A percentile compares a stretch with the other conserved stretches of the same genome.
Conservation (phyloP, 1,140 invertebrate species). For the Macrobrachium rosenbergii region DNA sequence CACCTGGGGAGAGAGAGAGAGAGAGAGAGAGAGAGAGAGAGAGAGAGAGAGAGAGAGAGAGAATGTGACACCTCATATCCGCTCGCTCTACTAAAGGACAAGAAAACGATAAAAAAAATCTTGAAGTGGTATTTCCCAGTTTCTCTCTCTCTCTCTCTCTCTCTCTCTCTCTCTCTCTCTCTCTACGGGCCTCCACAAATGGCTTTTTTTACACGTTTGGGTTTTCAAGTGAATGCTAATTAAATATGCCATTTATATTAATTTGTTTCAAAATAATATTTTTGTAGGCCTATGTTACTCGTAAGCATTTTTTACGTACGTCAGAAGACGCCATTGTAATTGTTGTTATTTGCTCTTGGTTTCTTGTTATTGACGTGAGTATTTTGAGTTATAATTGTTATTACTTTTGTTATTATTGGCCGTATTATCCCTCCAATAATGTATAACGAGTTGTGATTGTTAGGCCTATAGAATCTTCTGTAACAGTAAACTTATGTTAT, state of each 20-base stretch:
- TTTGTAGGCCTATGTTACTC: not conserved
- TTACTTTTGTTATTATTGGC: too few species aligned
- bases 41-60: slow-evolving; percentile 9
- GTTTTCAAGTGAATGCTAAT: not conserved
- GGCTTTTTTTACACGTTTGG: not conserved
- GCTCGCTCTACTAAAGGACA: not conserved
- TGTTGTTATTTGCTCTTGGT: not conserved
- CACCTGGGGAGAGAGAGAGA: not conserved
- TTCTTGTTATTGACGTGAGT: not conserved
- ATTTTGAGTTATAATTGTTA: not conserved
- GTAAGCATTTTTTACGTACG: not conserved
- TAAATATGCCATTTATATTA: not conserved
- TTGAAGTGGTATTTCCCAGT: not conserved
- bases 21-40: slow-evolving; percentile 10
- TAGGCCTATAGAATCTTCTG: too few species aligned
- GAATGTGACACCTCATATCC: not conserved
- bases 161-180: slow-evolving; percentile 44
- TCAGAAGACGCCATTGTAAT: too few species aligned
- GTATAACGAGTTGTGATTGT: too few species aligned
- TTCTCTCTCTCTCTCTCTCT: slow-evolving; percentile 21
- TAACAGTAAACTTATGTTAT: too few species aligned
- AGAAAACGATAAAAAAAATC: not conserved
- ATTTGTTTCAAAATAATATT: too few species aligned
- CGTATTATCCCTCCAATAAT: too few species aligned
- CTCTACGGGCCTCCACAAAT: too few species aligned